Evolutionary conservation across 2,797 vertebrate genomes (phyloP), one percentile per base, ranked within the genome.

Genomic region (Antrozous pallidus): DNA sequence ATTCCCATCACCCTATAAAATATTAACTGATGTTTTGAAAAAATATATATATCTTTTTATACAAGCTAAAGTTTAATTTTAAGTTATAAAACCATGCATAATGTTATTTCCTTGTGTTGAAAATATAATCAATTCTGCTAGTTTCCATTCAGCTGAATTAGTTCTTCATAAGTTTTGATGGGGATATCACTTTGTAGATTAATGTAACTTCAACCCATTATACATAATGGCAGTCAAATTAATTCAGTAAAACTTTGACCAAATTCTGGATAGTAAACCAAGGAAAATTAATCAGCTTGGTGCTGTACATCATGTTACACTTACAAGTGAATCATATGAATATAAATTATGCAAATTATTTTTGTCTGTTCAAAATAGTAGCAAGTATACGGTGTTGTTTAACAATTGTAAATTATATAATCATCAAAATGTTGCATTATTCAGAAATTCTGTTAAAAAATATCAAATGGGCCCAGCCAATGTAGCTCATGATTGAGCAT

Each of bases 191-290:
- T 97, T 96, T 83, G 73, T 91, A 98, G 97, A 98, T 98, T 98
- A 98, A 98, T 98, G 88, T 90, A 71, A 97, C 96, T 97, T 96
- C 89, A 97, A 83, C 70, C 95, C 82, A 97, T 97, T 98, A 97
- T 79, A 94, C 75, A 95, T 97, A 98, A 98, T 97, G 87, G 97
- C 95, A 80, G 79, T 95, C 96, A 98, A 96, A 98, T 98, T 97
- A 98, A 98, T 97, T 98, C 95, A 95, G 96, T 97, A 97, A 97
- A 98, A 96, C 77, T 98, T 97, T 96, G 87, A 96, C 90, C 90
- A 95, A 93, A 94, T 95, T 98, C 96, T 93, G 77, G 74, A 97
- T 91, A 98, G 96, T 89, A 93, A 97, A 91, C 38, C 73, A 36
- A 89, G 74, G 93, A 97, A 97, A 83, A 95, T 95, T 96, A 97